phyloP scores from a whole-genome alignment of 2,888 invertebrate species.

The Hydropsyche betteni region DNA sequence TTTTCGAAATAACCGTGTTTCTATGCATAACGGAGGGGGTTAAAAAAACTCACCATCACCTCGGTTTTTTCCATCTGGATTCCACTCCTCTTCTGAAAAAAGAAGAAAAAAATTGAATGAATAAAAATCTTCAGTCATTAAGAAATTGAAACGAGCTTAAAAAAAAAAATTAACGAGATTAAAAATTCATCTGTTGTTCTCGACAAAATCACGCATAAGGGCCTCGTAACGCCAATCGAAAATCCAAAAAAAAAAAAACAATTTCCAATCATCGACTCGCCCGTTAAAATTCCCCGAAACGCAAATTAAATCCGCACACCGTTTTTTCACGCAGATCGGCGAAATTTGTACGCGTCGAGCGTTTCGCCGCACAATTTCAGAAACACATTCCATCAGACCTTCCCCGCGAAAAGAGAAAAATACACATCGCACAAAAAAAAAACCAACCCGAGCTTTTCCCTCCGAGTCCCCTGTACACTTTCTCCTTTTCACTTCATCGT shows the following conservation, averaged over 20 bases:
- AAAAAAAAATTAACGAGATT: no score
- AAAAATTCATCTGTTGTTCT: no score
- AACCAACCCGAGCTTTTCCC: neutral
- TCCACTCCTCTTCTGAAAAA: constrained; percentile 71
- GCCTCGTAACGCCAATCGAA: no score
- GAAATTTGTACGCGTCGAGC: constrained; percentile 29
- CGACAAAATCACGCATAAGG: no score
- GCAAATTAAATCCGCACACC: neutral
- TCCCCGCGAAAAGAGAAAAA: neutral
- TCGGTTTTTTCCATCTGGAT: constrained; percentile 66
- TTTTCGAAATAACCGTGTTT: neutral
- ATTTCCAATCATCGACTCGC: no score
- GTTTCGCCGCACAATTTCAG: constrained; percentile 26
- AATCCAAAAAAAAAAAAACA: no score
- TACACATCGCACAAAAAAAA: neutral
- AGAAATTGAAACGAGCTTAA: no score
- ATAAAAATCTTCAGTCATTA: neutral
- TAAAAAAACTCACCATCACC: constrained; percentile 52
- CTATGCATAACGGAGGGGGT: constrained; percentile 1
- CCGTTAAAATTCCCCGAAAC: no score
- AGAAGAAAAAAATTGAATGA: constrained; percentile 46
- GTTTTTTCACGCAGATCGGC: neutral
- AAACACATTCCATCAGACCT: constrained; percentile 19
- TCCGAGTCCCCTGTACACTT: neutral
- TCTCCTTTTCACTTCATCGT: neutral